phyloP scores from a whole-genome alignment of 2,888 invertebrate species.

The Orchesella flavescens region DNA sequence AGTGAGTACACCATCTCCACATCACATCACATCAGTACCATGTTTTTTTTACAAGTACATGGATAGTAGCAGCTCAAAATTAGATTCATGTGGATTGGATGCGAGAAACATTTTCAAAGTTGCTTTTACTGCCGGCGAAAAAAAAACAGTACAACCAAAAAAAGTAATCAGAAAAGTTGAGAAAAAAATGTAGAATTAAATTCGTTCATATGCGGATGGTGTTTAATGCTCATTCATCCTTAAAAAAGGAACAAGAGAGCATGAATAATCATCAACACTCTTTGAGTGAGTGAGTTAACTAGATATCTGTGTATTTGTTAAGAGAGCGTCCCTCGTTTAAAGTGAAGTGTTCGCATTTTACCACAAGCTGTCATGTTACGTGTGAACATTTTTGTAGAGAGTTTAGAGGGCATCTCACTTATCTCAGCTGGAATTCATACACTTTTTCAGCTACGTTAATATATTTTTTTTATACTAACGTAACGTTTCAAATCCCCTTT shows the following conservation, averaged over 20 bases:
- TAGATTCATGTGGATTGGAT: background rate
- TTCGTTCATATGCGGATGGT: constrained; percentile 3
- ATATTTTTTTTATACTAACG: constrained; percentile 16
- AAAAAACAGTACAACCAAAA: background rate
- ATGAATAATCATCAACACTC: constrained; percentile 31
- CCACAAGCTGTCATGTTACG: constrained; percentile 54
- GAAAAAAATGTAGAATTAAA: constrained; percentile 10
- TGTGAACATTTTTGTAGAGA: constrained; percentile 53
- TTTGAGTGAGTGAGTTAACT: background rate
- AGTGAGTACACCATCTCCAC: background rate
- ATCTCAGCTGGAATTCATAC: constrained; percentile 57
- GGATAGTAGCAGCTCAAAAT: background rate
- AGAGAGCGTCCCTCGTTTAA: background rate
- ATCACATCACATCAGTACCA: no score
- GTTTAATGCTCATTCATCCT: constrained; percentile 35
- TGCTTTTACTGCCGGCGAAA: constrained; percentile 23
- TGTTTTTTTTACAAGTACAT: background rate
- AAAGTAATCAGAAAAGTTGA: constrained; percentile 20
- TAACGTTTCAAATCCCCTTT: background rate
- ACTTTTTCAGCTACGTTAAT: constrained; percentile 9
- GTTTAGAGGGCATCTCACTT: constrained; percentile 52
- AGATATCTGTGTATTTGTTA: background rate
- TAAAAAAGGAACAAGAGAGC: constrained; percentile 29
- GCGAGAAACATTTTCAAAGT: constrained; percentile 4
- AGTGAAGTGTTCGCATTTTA: constrained; percentile 37